A percentile compares a stretch with the other conserved stretches of the same genome.
Evolutionary conservation across 1,140 invertebrate species (phyloP).

Genomic region (Kradibia gibbosae): DNA sequence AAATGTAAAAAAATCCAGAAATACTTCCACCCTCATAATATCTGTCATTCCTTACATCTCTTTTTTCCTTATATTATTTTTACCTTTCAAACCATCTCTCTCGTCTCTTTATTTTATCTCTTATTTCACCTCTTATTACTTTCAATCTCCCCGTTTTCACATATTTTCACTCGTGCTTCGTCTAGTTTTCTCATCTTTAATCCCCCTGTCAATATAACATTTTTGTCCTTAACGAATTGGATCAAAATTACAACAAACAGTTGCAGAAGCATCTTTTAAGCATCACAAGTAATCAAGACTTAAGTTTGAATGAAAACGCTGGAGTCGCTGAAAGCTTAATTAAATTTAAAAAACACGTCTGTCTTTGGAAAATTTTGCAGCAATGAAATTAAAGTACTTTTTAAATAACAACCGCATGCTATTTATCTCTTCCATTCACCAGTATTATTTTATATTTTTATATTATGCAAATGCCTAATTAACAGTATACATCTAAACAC

Average conservation of each 20-base stretch:
- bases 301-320: background rate
- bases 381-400: slow-evolving; percentile 16
- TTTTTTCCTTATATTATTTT: background rate
- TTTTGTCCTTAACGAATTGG: background rate
- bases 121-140: background rate
- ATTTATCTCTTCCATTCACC: background rate
- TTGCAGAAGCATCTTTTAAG: background rate
- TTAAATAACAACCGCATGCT: background rate
- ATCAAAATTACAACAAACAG: slow-evolving; percentile 8
- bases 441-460: too few species aligned
- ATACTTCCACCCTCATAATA: background rate
- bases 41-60: background rate
- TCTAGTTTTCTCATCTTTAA: background rate
- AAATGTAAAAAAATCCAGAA: slow-evolving; percentile 7
- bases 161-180: background rate
- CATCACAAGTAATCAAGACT: background rate
- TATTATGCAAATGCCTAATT: background rate
- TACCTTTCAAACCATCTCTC: background rate
- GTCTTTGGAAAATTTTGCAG: background rate
- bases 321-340: slow-evolving; percentile 16
- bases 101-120: background rate
- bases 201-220: background rate
- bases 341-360: slow-evolving; percentile 24
- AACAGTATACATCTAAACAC: background rate
- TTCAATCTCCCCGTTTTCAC: background rate